phyloP scores from a whole-genome alignment of 2,888 invertebrate species.

The Polymixis flavicincta region DNA sequence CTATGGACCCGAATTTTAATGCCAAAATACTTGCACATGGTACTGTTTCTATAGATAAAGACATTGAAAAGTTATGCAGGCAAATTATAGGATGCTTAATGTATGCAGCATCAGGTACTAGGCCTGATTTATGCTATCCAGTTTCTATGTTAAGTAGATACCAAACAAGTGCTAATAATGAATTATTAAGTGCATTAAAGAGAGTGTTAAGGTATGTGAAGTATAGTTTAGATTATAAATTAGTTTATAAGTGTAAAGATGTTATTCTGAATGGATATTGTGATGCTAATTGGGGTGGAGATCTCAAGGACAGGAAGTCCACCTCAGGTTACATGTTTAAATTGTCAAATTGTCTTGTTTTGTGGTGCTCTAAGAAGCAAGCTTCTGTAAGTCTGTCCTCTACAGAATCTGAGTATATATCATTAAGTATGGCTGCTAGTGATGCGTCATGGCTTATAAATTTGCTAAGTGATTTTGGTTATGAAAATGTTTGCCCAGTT shows the following conservation, averaged over 20 bases:
- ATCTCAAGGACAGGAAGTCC: not conserved
- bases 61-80: not conserved
- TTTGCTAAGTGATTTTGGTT: too few species aligned
- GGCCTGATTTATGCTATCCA: constrained; percentile 4
- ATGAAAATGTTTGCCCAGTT: too few species aligned
- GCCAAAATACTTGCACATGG: too few species aligned
- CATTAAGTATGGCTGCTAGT: too few species aligned
- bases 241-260: constrained; percentile 10
- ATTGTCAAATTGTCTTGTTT: too few species aligned
- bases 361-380: too few species aligned
- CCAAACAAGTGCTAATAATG: not conserved
- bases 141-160: not conserved
- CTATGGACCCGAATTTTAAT: too few species aligned
- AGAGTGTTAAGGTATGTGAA: constrained; percentile 14
- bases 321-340: constrained; percentile 21
- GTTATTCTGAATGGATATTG: not conserved
- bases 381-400: too few species aligned
- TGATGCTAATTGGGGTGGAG: constrained; percentile 38
- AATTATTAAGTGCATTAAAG: not conserved
- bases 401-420: too few species aligned
- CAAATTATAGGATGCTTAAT: constrained; percentile 4
- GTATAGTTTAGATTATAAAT: not conserved
- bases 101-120: constrained; percentile 14
- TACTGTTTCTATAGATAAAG: not conserved
- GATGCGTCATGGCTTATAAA: too few species aligned